Evolutionary conservation across 2,888 invertebrate species (phyloP).

Genomic region (Lysandra coridon): DNA sequence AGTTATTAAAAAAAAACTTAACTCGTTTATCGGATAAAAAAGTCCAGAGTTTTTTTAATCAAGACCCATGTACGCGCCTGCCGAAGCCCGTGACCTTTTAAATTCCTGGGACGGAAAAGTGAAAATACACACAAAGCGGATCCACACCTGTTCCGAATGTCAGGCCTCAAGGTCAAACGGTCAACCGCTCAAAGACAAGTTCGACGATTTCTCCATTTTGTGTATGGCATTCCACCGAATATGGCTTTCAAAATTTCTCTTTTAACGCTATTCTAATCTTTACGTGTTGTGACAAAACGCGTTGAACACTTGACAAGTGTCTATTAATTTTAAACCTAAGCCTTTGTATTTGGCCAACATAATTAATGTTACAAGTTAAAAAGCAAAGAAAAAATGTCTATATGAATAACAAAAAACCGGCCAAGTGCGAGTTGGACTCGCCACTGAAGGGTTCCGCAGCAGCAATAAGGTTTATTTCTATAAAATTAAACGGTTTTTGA

Average conservation of each 20-base stretch:
- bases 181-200: conserved; percentile 51
- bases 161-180: conserved; percentile 73
- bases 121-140: conserved; percentile 45
- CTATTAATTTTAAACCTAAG: conserved; percentile 4
- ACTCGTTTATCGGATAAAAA: neutral
- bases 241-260: conserved; percentile 41
- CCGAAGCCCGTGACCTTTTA: neutral
- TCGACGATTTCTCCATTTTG: conserved; percentile 65
- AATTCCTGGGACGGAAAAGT: conserved; percentile 41
- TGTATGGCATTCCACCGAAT: conserved; percentile 57
- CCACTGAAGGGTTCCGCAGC: too few relatives aligned
- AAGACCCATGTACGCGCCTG: neutral
- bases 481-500: too few relatives aligned
- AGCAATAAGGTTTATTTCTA: too few relatives aligned
- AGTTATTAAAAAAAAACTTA: neutral
- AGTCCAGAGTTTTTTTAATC: neutral
- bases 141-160: conserved; percentile 59
- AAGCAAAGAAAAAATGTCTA: neutral
- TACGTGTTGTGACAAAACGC: conserved; percentile 20
- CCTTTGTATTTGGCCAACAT: neutral
- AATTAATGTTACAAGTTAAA: neutral
- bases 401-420: neutral
- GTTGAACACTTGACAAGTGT: conserved; percentile 20
- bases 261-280: conserved; percentile 31
- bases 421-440: too few relatives aligned